These are phyloP conservation scores for Saimiri boliviensis DNA, from an alignment of 2,113 vertebrate genomes.

Conservation along the genomic window DNA sequence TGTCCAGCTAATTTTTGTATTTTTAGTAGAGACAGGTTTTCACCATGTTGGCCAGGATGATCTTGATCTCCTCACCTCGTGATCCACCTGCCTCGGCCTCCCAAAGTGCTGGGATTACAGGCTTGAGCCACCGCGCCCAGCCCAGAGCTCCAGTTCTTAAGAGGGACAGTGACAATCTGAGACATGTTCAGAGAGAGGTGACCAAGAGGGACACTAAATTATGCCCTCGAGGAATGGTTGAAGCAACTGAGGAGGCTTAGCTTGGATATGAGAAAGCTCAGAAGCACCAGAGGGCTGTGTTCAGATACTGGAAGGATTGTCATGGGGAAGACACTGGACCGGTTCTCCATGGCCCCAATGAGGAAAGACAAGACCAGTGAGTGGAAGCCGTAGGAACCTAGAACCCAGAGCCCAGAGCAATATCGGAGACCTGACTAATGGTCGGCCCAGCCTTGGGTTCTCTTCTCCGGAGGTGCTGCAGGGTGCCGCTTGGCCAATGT, in stretches of 20 bases:
- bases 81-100: too few species aligned
- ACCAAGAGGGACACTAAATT: neutral
- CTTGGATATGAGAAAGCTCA: neutral
- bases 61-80: too few species aligned
- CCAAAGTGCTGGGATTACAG: too few species aligned
- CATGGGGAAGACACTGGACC: neutral
- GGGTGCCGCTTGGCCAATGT: neutral
- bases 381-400: neutral
- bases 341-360: neutral
- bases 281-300: neutral
- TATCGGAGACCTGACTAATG: rapidly evolving
- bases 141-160: neutral
- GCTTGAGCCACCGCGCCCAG: too few species aligned
- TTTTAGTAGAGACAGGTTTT: too few species aligned
- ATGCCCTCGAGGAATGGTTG: neutral
- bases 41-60: too few species aligned
- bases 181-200: neutral
- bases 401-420: neutral
- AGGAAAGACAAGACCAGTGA: neutral
- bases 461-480: neutral
- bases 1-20: too few species aligned
- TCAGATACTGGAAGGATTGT: neutral
- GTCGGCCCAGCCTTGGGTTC: too few species aligned
- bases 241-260: neutral
- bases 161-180: neutral